These are phyloP conservation scores for Ichneumoninae sp. DNA, from an alignment of 2,888 invertebrate species.

Conservation along the genomic window DNA sequence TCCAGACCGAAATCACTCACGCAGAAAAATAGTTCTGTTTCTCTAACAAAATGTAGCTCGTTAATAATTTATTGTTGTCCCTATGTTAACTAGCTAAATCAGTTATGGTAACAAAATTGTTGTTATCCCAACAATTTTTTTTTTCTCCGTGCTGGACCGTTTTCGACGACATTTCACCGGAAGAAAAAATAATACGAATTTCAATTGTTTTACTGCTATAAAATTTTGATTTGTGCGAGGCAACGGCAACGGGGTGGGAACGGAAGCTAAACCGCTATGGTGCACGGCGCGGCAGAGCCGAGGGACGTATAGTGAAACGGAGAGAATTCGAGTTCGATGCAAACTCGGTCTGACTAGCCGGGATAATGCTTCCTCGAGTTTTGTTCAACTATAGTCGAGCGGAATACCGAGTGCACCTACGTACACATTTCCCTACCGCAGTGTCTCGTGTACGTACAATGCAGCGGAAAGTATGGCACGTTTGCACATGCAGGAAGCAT, in stretches of 20 bases:
- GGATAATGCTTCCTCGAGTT: conserved; percentile 53
- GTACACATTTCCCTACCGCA: conserved; percentile 5
- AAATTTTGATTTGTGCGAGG: not conserved
- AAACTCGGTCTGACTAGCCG: conserved; percentile 36
- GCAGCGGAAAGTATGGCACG: not conserved
- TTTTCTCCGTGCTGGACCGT: not conserved
- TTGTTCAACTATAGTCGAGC: conserved; percentile 18
- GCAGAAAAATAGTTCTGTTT: no score
- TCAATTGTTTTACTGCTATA: not conserved
- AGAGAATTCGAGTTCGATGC: conserved; percentile 30
- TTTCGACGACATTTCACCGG: not conserved
- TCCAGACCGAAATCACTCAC: not conserved
- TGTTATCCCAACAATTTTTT: no score
- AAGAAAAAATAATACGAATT: not conserved
- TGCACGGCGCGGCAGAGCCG: not conserved
- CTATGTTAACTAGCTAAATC: no score
- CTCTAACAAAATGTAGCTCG: no score
- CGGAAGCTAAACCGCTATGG: conserved; percentile 32
- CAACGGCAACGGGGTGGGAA: not conserved
- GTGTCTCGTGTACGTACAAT: not conserved
- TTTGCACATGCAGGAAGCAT: not conserved
- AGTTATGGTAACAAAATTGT: no score
- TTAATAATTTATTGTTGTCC: no score
- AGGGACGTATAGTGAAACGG: conserved; percentile 4
- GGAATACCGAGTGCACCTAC: conserved; percentile 1